Conservation (phyloP, 1,140 invertebrate species). For the Marisa cornuarietis region DNA sequence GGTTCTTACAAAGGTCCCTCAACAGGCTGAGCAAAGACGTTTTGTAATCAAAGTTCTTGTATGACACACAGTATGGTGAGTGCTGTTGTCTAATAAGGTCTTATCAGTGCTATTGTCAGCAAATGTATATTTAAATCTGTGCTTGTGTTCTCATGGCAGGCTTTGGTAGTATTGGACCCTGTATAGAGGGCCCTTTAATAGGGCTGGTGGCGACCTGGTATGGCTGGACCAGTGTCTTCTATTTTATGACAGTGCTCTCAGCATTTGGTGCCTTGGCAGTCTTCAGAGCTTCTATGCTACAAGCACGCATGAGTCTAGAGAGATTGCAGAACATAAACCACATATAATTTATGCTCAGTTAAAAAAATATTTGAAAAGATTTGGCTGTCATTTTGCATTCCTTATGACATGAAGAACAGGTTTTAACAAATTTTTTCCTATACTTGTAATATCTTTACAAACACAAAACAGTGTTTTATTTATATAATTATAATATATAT, state of each 20-base stretch:
- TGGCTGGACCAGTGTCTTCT: constrained; percentile 70
- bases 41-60: background rate
- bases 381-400: no score
- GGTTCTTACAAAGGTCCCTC: no score
- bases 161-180: constrained; percentile 69
- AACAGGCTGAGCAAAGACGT: no score
- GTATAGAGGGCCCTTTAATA: constrained; percentile 69
- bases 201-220: constrained; percentile 65
- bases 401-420: no score
- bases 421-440: no score
- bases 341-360: no score
- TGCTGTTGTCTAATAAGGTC: background rate
- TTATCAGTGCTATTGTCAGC: background rate
- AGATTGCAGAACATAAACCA: background rate
- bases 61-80: background rate
- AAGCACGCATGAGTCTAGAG: background rate
- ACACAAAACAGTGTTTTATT: no score
- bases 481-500: no score
- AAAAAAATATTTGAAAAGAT: no score
- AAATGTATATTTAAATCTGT: constrained; percentile 7
- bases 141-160: constrained; percentile 54
- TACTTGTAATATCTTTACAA: no score
- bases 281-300: constrained; percentile 54
- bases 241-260: constrained; percentile 67
- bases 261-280: constrained; percentile 59